Evolutionary conservation across 2,797 vertebrate genomes (phyloP), one percentile per base, ranked within the genome.

Genomic region (Mormyrops attenuatus): DNA sequence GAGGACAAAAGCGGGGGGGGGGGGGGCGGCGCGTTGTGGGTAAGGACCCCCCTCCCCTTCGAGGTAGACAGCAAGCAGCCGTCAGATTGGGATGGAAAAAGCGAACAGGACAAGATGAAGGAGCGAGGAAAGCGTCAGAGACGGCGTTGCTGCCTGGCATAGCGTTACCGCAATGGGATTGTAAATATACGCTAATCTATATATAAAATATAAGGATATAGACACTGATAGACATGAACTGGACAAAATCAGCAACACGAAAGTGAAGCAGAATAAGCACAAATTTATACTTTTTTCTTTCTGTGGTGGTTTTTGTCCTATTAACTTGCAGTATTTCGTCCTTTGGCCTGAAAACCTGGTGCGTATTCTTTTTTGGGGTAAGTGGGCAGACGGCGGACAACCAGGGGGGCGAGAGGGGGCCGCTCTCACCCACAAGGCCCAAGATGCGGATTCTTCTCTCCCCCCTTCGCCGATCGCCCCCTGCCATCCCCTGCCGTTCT

Each of bases 251-350:
- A 92, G 94, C 94, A 94, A 93, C 92, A 93, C 93, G 91, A 92
- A 94, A 94, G 91, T 94, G 91, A 93, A 95, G 94, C 94, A 95
- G 95, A 96, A 96, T 93, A 97, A 97, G 96, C 96, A 97, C 96
- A 97, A 97, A 88, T 96, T 96, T 96, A 94, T 96, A 96, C 94
- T 93, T 94, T 95, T 92, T 91, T 91, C 87, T 89, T 89, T 86
- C 57, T 88, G 89, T 92, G 84, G 91, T 91, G 91, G 89, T 89
- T 82, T 90, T 93, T 90, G 90, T 91, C 89, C 82, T 87, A 86
- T 89, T 86, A 77, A 85, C 88, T 90, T 88, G 87, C 88, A 90
- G 88, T 92, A 89, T 90, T 90, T 89, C 88, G 90, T 92, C 90
- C 69, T 73, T 90, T 69, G 90, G 49, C 13, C 47, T 89, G 88